Conservation (phyloP, 2,888 invertebrate genomes). For the Eilema sororculum region DNA sequence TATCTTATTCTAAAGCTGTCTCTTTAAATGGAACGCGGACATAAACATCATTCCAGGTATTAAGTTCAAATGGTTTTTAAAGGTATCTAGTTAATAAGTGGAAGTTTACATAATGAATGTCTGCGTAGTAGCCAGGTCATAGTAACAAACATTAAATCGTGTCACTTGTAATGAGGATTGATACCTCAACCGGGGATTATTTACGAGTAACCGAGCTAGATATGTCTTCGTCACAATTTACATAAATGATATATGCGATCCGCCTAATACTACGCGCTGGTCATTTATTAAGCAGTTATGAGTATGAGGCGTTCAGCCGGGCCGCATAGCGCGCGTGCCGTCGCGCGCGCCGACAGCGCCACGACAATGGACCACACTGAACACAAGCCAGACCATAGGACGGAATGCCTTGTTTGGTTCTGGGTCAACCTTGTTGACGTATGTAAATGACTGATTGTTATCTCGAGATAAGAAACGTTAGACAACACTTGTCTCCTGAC, state of each 20-base stretch:
- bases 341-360: conserved; percentile 76
- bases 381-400: conserved; percentile 51
- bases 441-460: conserved; percentile 75
- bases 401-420: conserved; percentile 58
- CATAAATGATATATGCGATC: conserved; percentile 86
- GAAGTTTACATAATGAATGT: conserved; percentile 3
- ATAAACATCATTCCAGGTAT: neutral
- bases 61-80: too few species aligned
- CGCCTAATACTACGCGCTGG: conserved; percentile 82
- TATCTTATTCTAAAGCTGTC: neutral
- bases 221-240: conserved; percentile 87
- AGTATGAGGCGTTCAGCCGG: conserved; percentile 67
- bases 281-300: conserved; percentile 83
- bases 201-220: conserved; percentile 75
- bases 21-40: neutral
- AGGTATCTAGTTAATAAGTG: neutral
- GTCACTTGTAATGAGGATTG: conserved; percentile 59
- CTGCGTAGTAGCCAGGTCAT: conserved; percentile 5
- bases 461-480: conserved; percentile 51
- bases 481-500: conserved; percentile 37
- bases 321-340: conserved; percentile 84
- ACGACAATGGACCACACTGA: conserved; percentile 79
- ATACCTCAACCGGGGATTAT: conserved; percentile 63
- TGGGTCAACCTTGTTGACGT: conserved; percentile 79
- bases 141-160: conserved; percentile 14